phyloP scores from a whole-genome alignment of 2,797 vertebrate genomes.

The Pipistrellus pygmaeus region DNA sequence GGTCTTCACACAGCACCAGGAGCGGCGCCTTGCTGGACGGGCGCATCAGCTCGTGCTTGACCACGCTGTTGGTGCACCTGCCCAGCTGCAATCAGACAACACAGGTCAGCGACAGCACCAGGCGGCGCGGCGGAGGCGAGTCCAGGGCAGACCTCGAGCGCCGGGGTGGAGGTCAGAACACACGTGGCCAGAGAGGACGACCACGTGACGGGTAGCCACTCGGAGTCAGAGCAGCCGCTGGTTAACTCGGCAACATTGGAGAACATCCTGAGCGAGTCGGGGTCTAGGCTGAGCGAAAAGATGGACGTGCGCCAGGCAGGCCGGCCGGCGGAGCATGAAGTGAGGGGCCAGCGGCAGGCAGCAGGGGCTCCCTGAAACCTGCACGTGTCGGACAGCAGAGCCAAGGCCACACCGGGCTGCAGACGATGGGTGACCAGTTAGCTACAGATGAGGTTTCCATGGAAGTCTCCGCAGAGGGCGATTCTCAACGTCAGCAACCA shows the following conservation, averaged over 20 bases:
- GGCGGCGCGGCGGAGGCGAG: background rate
- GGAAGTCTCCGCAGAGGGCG: background rate
- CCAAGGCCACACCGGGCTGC: background rate
- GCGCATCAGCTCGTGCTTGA: constrained; percentile 99
- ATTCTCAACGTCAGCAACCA: background rate
- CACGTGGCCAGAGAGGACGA: background rate
- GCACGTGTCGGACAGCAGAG: too few relatives aligned
- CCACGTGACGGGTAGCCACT: rapidly evolving
- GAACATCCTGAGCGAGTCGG: background rate
- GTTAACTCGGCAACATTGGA: background rate
- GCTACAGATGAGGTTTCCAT: rapidly evolving
- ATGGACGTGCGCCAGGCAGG: rapidly evolving
- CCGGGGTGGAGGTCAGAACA: background rate
- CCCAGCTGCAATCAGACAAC: constrained; percentile 90
- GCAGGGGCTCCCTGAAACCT: background rate
- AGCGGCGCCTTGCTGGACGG: constrained; percentile 98
- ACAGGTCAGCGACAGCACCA: background rate
- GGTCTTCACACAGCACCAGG: constrained; percentile 98
- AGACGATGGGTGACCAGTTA: background rate
- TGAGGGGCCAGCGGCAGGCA: too few relatives aligned
- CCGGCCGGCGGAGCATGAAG: background rate
- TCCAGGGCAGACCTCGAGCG: background rate
- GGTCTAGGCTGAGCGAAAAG: background rate
- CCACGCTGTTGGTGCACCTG: constrained; percentile 94
- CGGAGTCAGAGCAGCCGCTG: background rate